phyloP scores from a whole-genome alignment of 1,140 invertebrate genomes.

The Caenorhabditis tropicalis region DNA sequence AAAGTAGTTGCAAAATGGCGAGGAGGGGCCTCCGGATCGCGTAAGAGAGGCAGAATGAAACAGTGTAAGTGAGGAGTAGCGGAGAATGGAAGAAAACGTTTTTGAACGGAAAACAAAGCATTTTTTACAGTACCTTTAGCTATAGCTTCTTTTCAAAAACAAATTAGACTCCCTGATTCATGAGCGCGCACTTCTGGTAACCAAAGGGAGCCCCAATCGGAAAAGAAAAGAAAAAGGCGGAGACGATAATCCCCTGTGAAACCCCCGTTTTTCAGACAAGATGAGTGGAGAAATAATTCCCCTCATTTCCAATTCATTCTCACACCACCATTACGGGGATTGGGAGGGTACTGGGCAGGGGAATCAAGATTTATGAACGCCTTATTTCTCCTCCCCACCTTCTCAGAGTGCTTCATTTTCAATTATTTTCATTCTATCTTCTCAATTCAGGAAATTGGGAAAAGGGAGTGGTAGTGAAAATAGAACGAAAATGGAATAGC shows the following conservation, averaged over 20 bases:
- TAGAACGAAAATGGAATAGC: background rate
- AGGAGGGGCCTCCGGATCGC: background rate
- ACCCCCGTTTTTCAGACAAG: background rate
- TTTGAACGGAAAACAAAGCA: background rate
- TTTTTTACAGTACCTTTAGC: no score
- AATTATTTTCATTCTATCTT: no score
- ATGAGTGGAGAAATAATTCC: background rate
- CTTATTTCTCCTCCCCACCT: background rate
- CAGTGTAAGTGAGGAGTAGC: background rate
- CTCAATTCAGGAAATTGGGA: background rate
- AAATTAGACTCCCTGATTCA: no score
- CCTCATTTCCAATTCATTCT: background rate
- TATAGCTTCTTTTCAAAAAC: no score
- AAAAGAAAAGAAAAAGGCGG: no score
- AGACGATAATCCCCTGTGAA: constrained; percentile 9
- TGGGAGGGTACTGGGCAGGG: background rate
- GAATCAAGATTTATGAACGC: constrained; percentile 38
- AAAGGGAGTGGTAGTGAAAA: background rate
- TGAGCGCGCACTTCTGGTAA: no score
- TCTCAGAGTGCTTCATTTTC: background rate
- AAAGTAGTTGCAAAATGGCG: constrained; percentile 35
- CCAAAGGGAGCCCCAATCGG: no score
- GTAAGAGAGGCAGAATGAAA: constrained; percentile 2
- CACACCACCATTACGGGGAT: background rate
- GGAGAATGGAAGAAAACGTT: background rate